A percentile compares a stretch with the other conserved stretches of the same genome.
Conservation (phyloP, 2,113 vertebrate species). For the Rostratula benghalensis region DNA sequence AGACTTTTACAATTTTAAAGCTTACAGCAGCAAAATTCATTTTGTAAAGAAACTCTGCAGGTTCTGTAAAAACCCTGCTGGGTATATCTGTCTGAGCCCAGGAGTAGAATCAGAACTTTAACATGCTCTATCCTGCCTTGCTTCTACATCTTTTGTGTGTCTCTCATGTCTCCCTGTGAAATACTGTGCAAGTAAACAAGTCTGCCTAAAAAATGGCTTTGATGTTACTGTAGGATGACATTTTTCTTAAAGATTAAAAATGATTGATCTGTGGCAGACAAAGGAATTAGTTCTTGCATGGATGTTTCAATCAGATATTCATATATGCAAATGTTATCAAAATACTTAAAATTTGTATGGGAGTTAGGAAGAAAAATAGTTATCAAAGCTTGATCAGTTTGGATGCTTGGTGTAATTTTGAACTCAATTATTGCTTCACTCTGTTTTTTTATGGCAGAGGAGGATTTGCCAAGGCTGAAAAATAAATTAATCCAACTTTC, state of each 20-base stretch:
- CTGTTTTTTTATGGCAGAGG: background rate
- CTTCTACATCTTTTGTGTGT: background rate
- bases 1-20: background rate
- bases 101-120: background rate
- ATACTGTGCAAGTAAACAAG: background rate
- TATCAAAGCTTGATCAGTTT: background rate
- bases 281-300: background rate
- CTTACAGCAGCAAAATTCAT: background rate
- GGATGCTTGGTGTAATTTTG: background rate
- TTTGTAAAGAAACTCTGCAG: background rate
- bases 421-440: background rate
- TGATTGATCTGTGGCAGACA: background rate
- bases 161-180: background rate
- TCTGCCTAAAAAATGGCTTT: background rate
- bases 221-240: background rate
- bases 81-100: background rate
- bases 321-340: background rate
- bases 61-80: background rate
- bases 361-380: background rate
- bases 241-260: background rate
- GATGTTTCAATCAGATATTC: background rate
- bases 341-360: background rate
- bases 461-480: background rate
- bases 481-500: constrained; percentile 20
- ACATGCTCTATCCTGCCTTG: background rate